A percentile compares a stretch with the other conserved stretches of the same genome.
phyloP scores from a whole-genome alignment of 2,113 vertebrate species.

The Lophura nycthemera region DNA sequence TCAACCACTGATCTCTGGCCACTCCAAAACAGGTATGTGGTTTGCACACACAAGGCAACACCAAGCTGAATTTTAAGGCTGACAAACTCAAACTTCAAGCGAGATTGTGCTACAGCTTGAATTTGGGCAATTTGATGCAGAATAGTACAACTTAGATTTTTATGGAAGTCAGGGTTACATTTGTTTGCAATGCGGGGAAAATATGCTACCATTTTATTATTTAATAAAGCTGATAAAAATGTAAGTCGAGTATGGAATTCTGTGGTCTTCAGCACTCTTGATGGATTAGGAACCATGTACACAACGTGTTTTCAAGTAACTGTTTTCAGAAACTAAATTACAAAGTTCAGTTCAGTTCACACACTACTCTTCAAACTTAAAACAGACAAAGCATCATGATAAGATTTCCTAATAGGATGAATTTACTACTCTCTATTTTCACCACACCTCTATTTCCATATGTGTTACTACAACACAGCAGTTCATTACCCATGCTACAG shows the following conservation, averaged over 20 bases:
- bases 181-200: neutral
- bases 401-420: neutral
- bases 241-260: neutral
- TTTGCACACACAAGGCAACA: neutral
- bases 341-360: neutral
- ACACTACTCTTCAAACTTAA: neutral
- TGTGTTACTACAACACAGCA: neutral
- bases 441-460: rapidly evolving
- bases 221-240: neutral
- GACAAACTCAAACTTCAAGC: neutral
- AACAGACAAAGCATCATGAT: neutral
- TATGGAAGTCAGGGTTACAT: neutral
- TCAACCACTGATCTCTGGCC: neutral
- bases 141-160: neutral
- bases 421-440: neutral
- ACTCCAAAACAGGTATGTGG: neutral
- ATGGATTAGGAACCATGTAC: neutral
- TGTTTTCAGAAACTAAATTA: neutral
- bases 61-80: neutral
- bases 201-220: neutral
- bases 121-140: neutral
- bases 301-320: neutral
- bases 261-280: rapidly evolving
- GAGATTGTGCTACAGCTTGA: neutral
- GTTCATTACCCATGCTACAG: neutral